Conservation (phyloP, 2,113 vertebrate species). For the Clupea harengus region DNA sequence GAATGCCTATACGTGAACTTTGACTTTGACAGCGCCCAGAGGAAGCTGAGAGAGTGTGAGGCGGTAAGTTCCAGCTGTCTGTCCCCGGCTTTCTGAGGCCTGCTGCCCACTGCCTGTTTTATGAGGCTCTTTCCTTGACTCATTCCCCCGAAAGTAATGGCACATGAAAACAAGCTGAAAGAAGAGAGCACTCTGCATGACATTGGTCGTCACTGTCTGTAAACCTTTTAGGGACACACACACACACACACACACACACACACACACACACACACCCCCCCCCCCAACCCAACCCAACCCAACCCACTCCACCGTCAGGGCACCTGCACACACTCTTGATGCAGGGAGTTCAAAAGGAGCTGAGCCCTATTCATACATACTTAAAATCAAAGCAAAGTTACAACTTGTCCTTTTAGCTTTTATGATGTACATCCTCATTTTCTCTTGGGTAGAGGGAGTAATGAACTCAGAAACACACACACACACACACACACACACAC, state of each 20-base stretch:
- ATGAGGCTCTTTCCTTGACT: neutral
- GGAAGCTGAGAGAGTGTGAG: constrained; percentile 92
- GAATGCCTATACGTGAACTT: constrained; percentile 97
- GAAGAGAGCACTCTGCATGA: neutral
- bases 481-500: neutral
- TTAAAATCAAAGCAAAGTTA: neutral
- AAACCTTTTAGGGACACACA: too few relatives aligned
- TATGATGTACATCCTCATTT: neutral
- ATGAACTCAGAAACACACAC: neutral
- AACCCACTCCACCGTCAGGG: neutral
- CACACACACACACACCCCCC: too few relatives aligned
- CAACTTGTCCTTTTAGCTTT: neutral
- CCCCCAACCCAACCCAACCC: too few relatives aligned
- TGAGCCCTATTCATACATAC: neutral
- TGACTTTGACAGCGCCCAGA: constrained; percentile 96
- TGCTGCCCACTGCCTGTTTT: neutral
- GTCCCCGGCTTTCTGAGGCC: neutral
- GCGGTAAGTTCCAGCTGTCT: constrained; percentile 75
- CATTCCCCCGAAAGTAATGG: neutral
- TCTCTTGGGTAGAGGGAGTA: neutral
- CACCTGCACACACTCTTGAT: neutral
- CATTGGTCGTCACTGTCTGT: too few relatives aligned
- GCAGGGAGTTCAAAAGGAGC: neutral
- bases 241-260: too few relatives aligned
- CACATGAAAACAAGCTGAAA: neutral